Evolutionary conservation across 1,140 invertebrate species (phyloP), one percentile per base, ranked within the genome.

Genomic region (Nymphalis io): DNA sequence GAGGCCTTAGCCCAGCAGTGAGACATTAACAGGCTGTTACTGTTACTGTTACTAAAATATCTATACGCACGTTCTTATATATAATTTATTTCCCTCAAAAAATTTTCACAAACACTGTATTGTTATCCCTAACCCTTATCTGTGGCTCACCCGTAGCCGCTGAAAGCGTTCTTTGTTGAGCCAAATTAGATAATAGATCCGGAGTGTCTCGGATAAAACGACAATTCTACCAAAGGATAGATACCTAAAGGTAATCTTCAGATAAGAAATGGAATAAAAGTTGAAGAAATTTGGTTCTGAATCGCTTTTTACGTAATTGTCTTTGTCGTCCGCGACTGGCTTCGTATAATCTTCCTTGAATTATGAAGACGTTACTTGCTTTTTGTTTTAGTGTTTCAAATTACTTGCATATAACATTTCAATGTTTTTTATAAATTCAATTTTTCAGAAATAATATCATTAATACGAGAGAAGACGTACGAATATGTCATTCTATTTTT

Each of bases 161-260:
- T 55, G 51, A 55, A 55, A 55, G 51, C 51, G 51, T 23, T 55
- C 51, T 55, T 55, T 55, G 51, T 55, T 51, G 51, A 55, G 13
- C 51, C 5, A 55, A 55, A 55, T 55, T 55, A 55, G 51, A 55
- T 55, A 55, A 55, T 55, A 55, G 51, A 55, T 55, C 51, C 51
- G 51, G 51, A 55, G 51, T 55, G 20, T 23, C 15, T 23, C 21
- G 51, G 51, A 15, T 23, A n/a, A 27, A 55, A 55, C 51, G 51
- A 55, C 48, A 21, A 53, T 21, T 53, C 48, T 55, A 27, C 18
- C 48, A 12, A 55, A 55, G 21, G 51, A 21, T 21, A 53, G 51
- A 55, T 51, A 51, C 46, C 46, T 55, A 15, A n/a, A 55, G 51
- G 51, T 55, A 55, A 55, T 55, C 20, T 55, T 23, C 12, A 55